These are phyloP conservation scores for Caenorhabditis plicata DNA, from an alignment of 2,888 invertebrate genomes.

Conservation along the genomic window DNA sequence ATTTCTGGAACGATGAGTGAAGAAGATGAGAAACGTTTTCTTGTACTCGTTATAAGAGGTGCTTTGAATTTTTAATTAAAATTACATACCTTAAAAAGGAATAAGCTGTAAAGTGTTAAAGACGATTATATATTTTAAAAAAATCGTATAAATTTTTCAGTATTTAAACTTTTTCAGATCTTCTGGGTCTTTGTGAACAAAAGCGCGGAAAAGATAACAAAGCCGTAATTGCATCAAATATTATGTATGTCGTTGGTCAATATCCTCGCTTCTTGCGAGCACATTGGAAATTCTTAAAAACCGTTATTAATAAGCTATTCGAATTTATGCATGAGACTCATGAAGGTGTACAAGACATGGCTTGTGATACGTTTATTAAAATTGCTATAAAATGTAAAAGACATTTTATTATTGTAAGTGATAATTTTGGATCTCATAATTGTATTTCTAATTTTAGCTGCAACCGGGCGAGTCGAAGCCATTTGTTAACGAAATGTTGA, in stretches of 20 bases:
- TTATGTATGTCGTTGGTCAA: conserved; percentile 99
- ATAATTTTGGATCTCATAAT: neutral
- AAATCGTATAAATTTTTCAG: neutral
- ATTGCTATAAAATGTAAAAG: conserved; percentile 96
- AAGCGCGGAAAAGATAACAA: conserved; percentile 99
- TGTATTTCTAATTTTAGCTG: conserved; percentile 69
- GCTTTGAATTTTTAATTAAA: neutral
- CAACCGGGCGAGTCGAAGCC: conserved; percentile 94
- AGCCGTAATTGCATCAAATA: conserved; percentile 98
- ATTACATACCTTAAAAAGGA: conserved; percentile 2
- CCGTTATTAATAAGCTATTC: conserved; percentile 97
- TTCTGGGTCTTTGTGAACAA: conserved; percentile 94
- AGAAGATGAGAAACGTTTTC: conserved; percentile 96
- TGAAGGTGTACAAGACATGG: conserved; percentile 97
- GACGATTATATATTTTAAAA: neutral
- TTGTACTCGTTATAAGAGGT: conserved; percentile 92
- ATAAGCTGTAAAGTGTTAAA: neutral
- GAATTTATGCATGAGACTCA: conserved; percentile 99
- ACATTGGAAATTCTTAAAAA: conserved; percentile 99
- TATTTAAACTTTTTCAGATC: conserved; percentile 71
- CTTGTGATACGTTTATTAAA: conserved; percentile 99
- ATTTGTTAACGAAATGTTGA: conserved; percentile 96
- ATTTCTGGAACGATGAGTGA: conserved; percentile 98
- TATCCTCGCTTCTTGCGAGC: conserved; percentile 95
- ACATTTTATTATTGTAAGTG: conserved; percentile 81